A percentile compares a stretch with the other conserved stretches of the same genome.
Evolutionary conservation across 2,888 invertebrate species (phyloP).

Genomic region (Coleophora flavipennella): DNA sequence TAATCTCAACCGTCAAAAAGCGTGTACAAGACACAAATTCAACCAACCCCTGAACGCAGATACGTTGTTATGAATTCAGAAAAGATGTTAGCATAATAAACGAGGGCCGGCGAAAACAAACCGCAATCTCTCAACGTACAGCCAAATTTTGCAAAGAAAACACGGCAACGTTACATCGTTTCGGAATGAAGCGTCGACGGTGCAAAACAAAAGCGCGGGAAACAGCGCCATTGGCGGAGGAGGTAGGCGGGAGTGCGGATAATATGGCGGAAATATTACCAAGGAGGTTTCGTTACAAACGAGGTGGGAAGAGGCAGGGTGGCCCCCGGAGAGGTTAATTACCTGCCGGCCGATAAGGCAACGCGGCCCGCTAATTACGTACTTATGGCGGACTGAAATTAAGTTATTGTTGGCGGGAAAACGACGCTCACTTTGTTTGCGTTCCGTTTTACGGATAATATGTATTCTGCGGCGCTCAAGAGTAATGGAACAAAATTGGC

Average conservation of each 20-base stretch:
- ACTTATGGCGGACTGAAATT: slow-evolving; percentile 72
- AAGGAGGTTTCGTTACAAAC: slow-evolving; percentile 63
- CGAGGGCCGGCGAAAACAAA: slow-evolving; percentile 60
- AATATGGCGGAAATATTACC: slow-evolving; percentile 72
- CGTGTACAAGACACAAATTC: slow-evolving; percentile 21
- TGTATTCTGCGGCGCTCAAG: slow-evolving; percentile 55
- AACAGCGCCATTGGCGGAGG: slow-evolving; percentile 63
- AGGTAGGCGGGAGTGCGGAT: slow-evolving; percentile 65
- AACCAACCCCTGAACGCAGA: slow-evolving; percentile 12
- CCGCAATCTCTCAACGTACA: slow-evolving; percentile 55
- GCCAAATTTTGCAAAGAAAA: slow-evolving; percentile 65
- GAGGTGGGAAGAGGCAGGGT: slow-evolving; percentile 30
- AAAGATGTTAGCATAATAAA: slow-evolving; percentile 47
- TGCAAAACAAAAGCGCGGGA: slow-evolving; percentile 72
- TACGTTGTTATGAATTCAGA: slow-evolving; percentile 32
- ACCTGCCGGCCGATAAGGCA: slow-evolving; percentile 71
- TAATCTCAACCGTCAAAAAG: slow-evolving; percentile 19
- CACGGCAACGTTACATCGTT: slow-evolving; percentile 61
- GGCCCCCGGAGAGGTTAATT: slow-evolving; percentile 64
- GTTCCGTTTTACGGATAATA: slow-evolving; percentile 69
- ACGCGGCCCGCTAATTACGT: slow-evolving; percentile 71
- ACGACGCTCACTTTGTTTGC: slow-evolving; percentile 70
- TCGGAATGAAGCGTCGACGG: slow-evolving; percentile 54
- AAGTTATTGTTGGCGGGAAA: slow-evolving; percentile 69
- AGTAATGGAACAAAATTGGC: slow-evolving; percentile 69